These are phyloP conservation scores for Mesocentrotus franciscanus DNA, from an alignment of 53 echinoderm and acorn worm species.

Conservation along the genomic window DNA sequence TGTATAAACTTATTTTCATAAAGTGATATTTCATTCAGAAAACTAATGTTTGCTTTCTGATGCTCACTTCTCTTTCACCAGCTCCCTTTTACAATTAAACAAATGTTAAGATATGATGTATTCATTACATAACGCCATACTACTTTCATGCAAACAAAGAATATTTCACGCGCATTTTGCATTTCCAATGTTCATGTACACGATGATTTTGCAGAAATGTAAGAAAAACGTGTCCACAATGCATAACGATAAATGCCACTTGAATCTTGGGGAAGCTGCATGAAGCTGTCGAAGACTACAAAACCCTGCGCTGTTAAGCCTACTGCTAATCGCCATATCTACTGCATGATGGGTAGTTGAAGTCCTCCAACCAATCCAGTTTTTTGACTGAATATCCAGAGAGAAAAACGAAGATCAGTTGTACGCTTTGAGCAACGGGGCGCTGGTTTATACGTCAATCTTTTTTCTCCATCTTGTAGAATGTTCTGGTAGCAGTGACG, in stretches of 20 bases:
- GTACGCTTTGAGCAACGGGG: neutral
- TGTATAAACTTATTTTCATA: too few relatives aligned
- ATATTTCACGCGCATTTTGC: neutral
- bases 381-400: neutral
- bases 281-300: neutral
- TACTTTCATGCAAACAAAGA: neutral
- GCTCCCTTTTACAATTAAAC: too few relatives aligned
- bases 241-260: neutral
- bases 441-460: constrained; percentile 8
- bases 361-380: neutral
- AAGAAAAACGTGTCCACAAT: neutral
- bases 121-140: neutral
- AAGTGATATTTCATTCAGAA: too few relatives aligned
- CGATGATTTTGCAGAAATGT: neutral
- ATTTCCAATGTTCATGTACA: constrained; percentile 17
- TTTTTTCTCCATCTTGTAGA: constrained; percentile 60
- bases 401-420: neutral
- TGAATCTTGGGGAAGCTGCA: neutral
- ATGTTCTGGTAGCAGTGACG: constrained; percentile 58
- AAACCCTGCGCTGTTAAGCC: neutral
- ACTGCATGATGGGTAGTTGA: neutral
- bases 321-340: neutral
- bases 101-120: neutral
- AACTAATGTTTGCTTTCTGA: neutral
- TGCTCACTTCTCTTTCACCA: neutral